Evolutionary conservation across 2,797 vertebrate species (phyloP).

Genomic region (Hoplostethus mediterraneus): DNA sequence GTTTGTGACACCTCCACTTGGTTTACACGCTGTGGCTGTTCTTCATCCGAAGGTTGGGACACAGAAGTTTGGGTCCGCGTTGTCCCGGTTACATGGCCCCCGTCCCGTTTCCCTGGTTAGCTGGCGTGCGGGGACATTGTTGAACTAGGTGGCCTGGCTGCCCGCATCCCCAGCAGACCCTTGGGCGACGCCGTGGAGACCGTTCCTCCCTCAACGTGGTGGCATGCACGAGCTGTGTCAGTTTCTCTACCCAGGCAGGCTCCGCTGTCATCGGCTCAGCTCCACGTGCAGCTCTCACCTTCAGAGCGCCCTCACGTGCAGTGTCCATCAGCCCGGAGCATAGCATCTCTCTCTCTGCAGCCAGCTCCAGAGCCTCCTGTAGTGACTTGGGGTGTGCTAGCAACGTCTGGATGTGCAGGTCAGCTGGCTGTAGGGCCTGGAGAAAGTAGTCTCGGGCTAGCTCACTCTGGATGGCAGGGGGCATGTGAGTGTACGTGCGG

Average conservation of each 20-base stretch:
- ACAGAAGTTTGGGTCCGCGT: too few relatives aligned
- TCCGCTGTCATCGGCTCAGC: not conserved
- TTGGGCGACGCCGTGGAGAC: too few relatives aligned
- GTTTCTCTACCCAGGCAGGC: not conserved
- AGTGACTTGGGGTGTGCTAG: not conserved
- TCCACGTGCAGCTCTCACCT: too few relatives aligned
- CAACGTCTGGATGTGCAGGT: not conserved
- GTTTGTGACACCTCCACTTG: too few relatives aligned
- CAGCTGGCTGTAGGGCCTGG: not conserved
- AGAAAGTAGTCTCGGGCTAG: conserved; percentile 4
- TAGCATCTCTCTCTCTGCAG: not conserved
- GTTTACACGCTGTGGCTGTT: too few relatives aligned
- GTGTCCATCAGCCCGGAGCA: too few relatives aligned
- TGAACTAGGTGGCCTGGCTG: not conserved
- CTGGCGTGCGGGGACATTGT: too few relatives aligned
- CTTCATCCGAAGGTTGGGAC: too few relatives aligned
- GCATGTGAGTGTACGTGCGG: conserved; percentile 1
- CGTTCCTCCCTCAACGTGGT: not conserved
- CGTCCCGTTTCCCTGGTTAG: too few relatives aligned
- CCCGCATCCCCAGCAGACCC: not conserved
- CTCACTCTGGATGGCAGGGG: not conserved
- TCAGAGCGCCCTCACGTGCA: not conserved
- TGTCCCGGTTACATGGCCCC: too few relatives aligned
- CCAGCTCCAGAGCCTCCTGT: not conserved
- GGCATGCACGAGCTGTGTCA: not conserved